Evolutionary conservation across 2,113 vertebrate genomes (phyloP), one percentile per base, ranked within the genome.

Genomic region (Brachyhypopomus gauderio): DNA sequence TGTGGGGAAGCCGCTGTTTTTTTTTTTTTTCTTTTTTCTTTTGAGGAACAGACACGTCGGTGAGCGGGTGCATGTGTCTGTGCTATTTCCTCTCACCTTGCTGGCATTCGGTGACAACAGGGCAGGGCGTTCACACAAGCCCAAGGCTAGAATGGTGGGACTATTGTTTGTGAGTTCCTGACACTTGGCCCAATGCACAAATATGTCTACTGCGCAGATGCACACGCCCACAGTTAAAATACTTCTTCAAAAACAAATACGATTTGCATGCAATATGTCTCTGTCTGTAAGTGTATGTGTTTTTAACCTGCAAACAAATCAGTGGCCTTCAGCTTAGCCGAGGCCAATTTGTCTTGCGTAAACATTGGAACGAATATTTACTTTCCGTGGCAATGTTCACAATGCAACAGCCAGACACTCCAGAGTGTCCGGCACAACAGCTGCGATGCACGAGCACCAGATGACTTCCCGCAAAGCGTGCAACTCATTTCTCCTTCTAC

Each of bases 81-180:
- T 52, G 83, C 87, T 86, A 89, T 89, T 91, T 92, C 89, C 85
- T 82, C 83, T 84, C 79, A 83, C 88, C 75, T 70, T 70, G 36
- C 66, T 23, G 87, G 86, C 84, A 69, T 76, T 85, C 30, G 84
- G 48, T 63, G 73, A 78, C 75, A 81, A 16, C 77, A 84, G 52
- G 67, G 63, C 23, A 11, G 38, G 58, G 62, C 36, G 60, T 45
- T 27, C 19, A 27, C 27, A 27, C 56, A 20, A 77, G 45, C 75
- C 71, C 41, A 11, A 16, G n/a, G 75, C 73, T 86, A 88, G 73
- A 58, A 58, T 62, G 86, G 59, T 85, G 56, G 75, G 77, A 79
- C 86, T 81, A 82, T 89, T 72, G 75, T 64, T 77, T 63, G 20
- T 11, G 22, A 41, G 19, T 7, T 70, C 36, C 38, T 7, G 12